Base-by-base conservation (phyloP, 2,113 vertebrate species). In the Lota lota region DNA sequence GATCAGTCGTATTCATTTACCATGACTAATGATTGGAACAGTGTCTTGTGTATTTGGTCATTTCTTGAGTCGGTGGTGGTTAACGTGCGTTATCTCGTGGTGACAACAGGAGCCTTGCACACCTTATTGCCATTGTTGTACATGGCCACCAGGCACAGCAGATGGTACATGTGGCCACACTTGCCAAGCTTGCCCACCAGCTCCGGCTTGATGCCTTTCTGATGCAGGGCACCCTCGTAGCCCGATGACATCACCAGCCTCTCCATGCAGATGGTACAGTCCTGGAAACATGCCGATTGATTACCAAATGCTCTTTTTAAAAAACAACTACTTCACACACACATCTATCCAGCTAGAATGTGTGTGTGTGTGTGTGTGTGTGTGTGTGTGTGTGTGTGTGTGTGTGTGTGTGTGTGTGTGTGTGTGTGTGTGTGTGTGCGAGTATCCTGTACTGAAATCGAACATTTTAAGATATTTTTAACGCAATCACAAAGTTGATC, bases 121-220 rank as follows among this genome's bases (percentile, higher is more conserved):
- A 95, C 94, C 95, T 96, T 97, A 87, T 96, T 97, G 84, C 95
- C 95, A 2, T 95, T 99, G 92, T 93, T 96, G 91, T 99, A 98
- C 97, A 99, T 97, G 88, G 97, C 97, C 75, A 99, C 93, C 73
- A 98, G 93, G 88, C 97, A 99, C 81, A 98, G 92, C 81, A 98
- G 94, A 90, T 99, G 97, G 92, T 96, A 99, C 93, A 98, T 91
- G 87, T 99, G 97, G 58, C 95, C 94, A 0, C 97, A 99, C 85
- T 94, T 96, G 83, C 96, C 95, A 91, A 98, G 87, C 86, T 94
- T 97, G 81, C 96, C 97, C 77, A 98, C 96, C 61, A 95, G 84
- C 85, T 98, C 97, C 0, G 96, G 91, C 75, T 95, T 94, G 82
- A 95, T 91, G 24, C 94, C 93, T 85, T 90, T 93, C 87, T 93